Conservation (phyloP, 1,140 invertebrate genomes). For the Nomia melanderi region DNA sequence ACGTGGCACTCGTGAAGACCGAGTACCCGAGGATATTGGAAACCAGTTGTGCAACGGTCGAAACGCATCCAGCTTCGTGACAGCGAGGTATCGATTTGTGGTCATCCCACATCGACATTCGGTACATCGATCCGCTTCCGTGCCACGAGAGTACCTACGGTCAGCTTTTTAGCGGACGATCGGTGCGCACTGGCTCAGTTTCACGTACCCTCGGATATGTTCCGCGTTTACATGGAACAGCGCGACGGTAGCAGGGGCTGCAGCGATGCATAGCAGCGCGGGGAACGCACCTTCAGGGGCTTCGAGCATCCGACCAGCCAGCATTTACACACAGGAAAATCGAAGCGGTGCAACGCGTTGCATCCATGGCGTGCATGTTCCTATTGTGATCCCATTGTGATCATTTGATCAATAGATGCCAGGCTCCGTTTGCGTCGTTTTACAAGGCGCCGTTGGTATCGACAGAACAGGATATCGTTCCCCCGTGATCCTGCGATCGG, state of each 20-base stretch:
- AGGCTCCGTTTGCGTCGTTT: constrained; percentile 32
- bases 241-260: too few species aligned
- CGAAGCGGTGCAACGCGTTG: constrained; percentile 20
- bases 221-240: constrained; percentile 1
- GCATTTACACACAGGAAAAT: constrained; percentile 35
- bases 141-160: not conserved
- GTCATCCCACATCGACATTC: constrained; percentile 11
- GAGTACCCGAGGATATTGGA: not conserved
- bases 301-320: not conserved
- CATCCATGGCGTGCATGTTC: constrained; percentile 19
- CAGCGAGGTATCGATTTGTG: constrained; percentile 42
- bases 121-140: constrained; percentile 23
- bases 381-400: constrained; percentile 52
- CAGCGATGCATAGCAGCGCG: too few species aligned
- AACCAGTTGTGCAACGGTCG: constrained; percentile 27
- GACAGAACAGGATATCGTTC: constrained; percentile 28
- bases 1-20: constrained; percentile 22
- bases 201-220: constrained; percentile 8
- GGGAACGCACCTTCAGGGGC: constrained; percentile 8
- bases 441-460: constrained; percentile 36
- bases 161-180: constrained; percentile 2
- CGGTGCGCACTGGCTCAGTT: not conserved
- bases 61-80: constrained; percentile 18
- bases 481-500: constrained; percentile 19
- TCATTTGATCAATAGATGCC: constrained; percentile 48